These are phyloP conservation scores for Magallana angulata DNA, from an alignment of 1,140 invertebrate genomes.

Conservation along the genomic window DNA sequence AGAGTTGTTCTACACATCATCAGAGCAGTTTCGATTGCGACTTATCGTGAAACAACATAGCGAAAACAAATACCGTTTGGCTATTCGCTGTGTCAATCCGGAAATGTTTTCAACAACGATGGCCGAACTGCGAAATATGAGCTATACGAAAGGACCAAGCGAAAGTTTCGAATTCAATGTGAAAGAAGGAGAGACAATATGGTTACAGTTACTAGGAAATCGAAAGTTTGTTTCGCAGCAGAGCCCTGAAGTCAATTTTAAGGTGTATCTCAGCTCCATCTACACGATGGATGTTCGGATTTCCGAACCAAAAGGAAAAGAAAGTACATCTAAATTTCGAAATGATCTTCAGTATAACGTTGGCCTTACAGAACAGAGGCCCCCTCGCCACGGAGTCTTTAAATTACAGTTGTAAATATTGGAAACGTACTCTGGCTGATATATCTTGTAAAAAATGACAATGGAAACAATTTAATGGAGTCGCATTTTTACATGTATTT, in stretches of 20 bases:
- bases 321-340: not conserved
- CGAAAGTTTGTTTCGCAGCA: slow-evolving; percentile 6
- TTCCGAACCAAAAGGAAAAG: not conserved
- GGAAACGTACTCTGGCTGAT: too few species aligned
- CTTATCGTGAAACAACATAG: not conserved
- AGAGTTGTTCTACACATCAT: slow-evolving; percentile 6
- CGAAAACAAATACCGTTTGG: not conserved
- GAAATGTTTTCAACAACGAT: not conserved
- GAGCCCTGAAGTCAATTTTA: slow-evolving; percentile 4
- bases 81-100: not conserved
- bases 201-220: not conserved
- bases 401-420: not conserved
- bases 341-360: slow-evolving; percentile 9
- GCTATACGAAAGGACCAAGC: not conserved
- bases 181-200: not conserved
- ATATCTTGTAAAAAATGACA: too few species aligned
- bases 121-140: not conserved
- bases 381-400: not conserved
- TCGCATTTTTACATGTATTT: not conserved
- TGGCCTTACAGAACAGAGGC: not conserved
- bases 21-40: slow-evolving; percentile 17
- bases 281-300: not conserved
- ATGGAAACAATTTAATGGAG: too few species aligned
- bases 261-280: not conserved
- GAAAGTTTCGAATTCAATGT: slow-evolving; percentile 2